phyloP scores from a whole-genome alignment of 2,113 vertebrate genomes.

The Bambusicola thoracicus region DNA sequence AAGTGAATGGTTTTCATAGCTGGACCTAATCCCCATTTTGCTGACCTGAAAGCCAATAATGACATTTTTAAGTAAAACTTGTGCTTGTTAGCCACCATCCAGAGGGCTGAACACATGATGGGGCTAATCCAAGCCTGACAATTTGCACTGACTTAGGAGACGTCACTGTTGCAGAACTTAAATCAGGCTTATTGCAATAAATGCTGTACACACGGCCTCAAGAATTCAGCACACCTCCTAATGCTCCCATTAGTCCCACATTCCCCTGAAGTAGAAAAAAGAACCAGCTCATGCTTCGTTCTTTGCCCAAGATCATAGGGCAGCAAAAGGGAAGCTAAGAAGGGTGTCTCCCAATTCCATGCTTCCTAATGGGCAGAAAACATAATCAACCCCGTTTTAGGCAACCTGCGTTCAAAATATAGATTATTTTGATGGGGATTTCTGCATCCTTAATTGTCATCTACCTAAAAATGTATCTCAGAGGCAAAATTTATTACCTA shows the following conservation, averaged over 20 bases:
- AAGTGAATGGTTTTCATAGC: neutral
- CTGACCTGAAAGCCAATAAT: neutral
- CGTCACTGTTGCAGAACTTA: neutral
- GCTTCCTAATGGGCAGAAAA: neutral
- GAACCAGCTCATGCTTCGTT: neutral
- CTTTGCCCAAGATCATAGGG: neutral
- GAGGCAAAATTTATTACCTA: neutral
- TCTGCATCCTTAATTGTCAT: neutral
- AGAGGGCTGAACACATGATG: neutral
- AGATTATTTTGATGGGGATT: neutral
- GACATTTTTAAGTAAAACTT: neutral
- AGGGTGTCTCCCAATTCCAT: neutral
- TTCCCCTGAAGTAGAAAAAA: neutral
- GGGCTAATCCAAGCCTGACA: conserved; percentile 4
- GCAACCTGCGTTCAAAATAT: neutral
- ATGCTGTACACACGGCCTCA: neutral
- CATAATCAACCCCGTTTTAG: neutral
- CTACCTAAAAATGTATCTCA: neutral
- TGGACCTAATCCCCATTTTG: neutral
- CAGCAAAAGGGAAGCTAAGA: neutral
- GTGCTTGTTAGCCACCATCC: neutral
- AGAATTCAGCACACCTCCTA: neutral
- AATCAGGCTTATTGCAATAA: neutral
- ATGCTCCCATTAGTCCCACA: neutral
- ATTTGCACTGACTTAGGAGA: neutral